Evolutionary conservation across 2,888 invertebrate genomes (phyloP).

Genomic region (Diarsia mendica): DNA sequence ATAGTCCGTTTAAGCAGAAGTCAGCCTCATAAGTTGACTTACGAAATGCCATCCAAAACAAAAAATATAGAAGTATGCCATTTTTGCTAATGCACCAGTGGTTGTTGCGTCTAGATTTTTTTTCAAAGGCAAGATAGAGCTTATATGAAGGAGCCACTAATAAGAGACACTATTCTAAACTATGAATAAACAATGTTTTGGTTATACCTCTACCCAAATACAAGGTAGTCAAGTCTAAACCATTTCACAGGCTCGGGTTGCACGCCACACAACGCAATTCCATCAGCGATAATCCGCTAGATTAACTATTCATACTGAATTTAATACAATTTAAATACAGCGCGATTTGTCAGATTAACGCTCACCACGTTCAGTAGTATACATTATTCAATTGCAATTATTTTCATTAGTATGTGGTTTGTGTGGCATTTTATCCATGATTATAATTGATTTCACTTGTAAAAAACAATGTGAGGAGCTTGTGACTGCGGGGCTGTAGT

Average conservation of each 20-base stretch:
- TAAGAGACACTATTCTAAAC: background rate
- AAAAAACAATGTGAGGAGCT: no score
- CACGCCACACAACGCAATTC: constrained; percentile 21
- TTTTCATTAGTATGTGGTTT: constrained; percentile 30
- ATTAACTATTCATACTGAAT: constrained; percentile 47
- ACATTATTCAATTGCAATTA: constrained; percentile 33
- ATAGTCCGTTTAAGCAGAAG: no score
- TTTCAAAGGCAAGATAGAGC: background rate
- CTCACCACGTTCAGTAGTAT: constrained; percentile 28
- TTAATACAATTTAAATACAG: constrained; percentile 45
- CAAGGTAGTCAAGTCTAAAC: background rate
- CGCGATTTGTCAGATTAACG: constrained; percentile 44
- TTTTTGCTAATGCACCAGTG: background rate
- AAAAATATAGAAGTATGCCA: background rate
- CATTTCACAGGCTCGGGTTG: constrained; percentile 8
- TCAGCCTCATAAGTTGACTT: no score
- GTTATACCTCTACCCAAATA: background rate
- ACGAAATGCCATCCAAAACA: no score
- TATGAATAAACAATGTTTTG: background rate
- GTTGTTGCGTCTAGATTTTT: no score
- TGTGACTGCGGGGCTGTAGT: no score
- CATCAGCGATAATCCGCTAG: constrained; percentile 44
- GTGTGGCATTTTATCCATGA: background rate
- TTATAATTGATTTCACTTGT: background rate
- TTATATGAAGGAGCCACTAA: background rate